phyloP scores from a whole-genome alignment of 1,140 invertebrate genomes.

The Ips nitidus region DNA sequence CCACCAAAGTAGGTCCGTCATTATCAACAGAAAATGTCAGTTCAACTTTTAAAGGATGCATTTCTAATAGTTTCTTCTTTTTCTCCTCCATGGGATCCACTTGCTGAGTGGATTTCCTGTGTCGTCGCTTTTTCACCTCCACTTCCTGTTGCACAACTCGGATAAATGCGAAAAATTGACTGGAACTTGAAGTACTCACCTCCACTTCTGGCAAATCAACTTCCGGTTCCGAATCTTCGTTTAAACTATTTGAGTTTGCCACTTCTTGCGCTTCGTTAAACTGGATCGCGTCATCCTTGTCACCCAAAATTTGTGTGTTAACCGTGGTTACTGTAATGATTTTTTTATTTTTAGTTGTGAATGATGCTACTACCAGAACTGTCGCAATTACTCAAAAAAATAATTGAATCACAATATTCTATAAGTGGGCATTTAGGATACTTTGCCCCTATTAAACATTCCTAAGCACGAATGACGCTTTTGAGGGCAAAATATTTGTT shows the following conservation, averaged over 20 bases:
- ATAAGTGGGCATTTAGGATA: no score
- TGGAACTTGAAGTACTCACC: constrained; percentile 33
- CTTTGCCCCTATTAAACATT: no score
- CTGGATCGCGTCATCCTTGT: constrained; percentile 78
- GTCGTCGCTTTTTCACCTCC: constrained; percentile 57
- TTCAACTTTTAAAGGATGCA: constrained; percentile 72
- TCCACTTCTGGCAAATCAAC: constrained; percentile 62
- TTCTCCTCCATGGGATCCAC: constrained; percentile 64
- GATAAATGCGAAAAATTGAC: neutral
- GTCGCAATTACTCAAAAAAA: no score
- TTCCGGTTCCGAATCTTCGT: constrained; percentile 65
- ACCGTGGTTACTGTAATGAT: constrained; percentile 41
- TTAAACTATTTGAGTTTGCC: constrained; percentile 34
- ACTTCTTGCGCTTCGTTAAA: constrained; percentile 55
- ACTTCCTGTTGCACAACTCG: constrained; percentile 44
- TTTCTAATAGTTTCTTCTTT: constrained; percentile 67
- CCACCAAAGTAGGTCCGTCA: constrained; percentile 59
- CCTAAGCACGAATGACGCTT: no score
- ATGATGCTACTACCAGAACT: no score
- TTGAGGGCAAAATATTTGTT: no score
- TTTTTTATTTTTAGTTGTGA: constrained; percentile 8
- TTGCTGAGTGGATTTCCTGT: constrained; percentile 57
- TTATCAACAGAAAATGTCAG: constrained; percentile 59
- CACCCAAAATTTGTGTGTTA: constrained; percentile 70
- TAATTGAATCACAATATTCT: no score